Evolutionary conservation across 1,140 invertebrate genomes (phyloP).

Genomic region (Dendrolimus punctatus): DNA sequence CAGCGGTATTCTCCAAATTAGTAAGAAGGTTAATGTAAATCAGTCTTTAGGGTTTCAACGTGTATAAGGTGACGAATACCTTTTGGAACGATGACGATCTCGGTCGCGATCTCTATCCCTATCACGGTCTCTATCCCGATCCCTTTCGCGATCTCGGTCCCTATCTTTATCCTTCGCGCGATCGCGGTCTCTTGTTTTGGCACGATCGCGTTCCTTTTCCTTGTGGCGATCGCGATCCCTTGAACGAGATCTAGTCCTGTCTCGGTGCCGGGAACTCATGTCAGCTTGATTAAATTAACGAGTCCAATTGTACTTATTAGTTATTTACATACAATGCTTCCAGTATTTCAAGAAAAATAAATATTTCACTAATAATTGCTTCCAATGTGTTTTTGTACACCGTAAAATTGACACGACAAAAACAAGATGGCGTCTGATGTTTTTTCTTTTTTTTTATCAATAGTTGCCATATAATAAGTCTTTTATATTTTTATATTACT

Average conservation of each 20-base stretch:
- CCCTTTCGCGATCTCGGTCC: constrained; percentile 31
- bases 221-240: constrained; percentile 52
- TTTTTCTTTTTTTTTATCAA: background rate
- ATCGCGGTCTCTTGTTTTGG: constrained; percentile 47
- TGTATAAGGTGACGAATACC: constrained; percentile 23
- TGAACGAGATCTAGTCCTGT: constrained; percentile 52
- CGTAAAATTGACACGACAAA: constrained; percentile 4
- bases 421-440: constrained; percentile 14
- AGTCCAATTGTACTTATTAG: too few species aligned
- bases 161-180: constrained; percentile 44
- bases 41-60: background rate
- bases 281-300: background rate
- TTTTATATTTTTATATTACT: too few species aligned
- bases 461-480: too few species aligned
- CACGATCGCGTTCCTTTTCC: constrained; percentile 34
- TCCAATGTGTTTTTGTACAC: background rate
- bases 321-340: too few species aligned
- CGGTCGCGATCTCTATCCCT: constrained; percentile 64
- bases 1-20: too few species aligned
- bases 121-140: constrained; percentile 52
- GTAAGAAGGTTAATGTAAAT: too few species aligned
- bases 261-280: constrained; percentile 65
- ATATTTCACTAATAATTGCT: constrained; percentile 1
- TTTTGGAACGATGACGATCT: constrained; percentile 64
- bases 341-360: background rate